Evolutionary conservation across 2,888 invertebrate genomes (phyloP).

Genomic region (Yponomeuta evonymella): DNA sequence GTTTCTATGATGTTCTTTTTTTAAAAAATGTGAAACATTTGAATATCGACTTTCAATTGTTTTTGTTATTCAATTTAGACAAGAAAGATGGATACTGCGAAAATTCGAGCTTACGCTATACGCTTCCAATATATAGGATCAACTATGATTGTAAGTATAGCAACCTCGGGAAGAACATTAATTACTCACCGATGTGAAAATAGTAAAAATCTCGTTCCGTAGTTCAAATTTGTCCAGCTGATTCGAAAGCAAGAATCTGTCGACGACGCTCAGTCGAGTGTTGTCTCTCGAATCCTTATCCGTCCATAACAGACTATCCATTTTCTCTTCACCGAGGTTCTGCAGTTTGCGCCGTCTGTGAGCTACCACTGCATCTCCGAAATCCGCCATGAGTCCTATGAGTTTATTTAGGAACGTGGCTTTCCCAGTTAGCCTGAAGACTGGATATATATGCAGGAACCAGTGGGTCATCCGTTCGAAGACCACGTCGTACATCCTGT

Average conservation of each 20-base stretch:
- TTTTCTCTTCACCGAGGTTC: slow-evolving; percentile 20
- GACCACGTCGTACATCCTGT: slow-evolving; percentile 44
- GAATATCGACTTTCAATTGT: no score
- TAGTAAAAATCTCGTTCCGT: slow-evolving; percentile 48
- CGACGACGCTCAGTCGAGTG: slow-evolving; percentile 52
- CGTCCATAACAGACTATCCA: slow-evolving; percentile 30
- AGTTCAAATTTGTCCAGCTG: slow-evolving; percentile 41
- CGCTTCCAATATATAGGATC: neutral
- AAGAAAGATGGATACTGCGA: no score
- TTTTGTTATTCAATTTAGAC: no score
- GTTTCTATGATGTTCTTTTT: no score
- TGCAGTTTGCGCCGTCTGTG: slow-evolving; percentile 34
- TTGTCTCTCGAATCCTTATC: slow-evolving; percentile 39
- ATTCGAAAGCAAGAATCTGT: slow-evolving; percentile 50
- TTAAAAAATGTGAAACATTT: no score
- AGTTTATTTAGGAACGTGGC: slow-evolving; percentile 31
- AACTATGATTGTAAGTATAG: neutral
- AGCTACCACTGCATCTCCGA: slow-evolving; percentile 34
- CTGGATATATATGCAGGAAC: slow-evolving; percentile 55
- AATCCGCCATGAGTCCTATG: slow-evolving; percentile 26
- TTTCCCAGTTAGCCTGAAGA: slow-evolving; percentile 41
- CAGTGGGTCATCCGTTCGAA: slow-evolving; percentile 60
- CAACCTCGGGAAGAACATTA: no score
- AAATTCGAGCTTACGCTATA: no score
- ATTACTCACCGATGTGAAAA: slow-evolving; percentile 56